Evolutionary conservation across 1,140 invertebrate genomes (phyloP).

Genomic region (Dufourea novaeangliae): DNA sequence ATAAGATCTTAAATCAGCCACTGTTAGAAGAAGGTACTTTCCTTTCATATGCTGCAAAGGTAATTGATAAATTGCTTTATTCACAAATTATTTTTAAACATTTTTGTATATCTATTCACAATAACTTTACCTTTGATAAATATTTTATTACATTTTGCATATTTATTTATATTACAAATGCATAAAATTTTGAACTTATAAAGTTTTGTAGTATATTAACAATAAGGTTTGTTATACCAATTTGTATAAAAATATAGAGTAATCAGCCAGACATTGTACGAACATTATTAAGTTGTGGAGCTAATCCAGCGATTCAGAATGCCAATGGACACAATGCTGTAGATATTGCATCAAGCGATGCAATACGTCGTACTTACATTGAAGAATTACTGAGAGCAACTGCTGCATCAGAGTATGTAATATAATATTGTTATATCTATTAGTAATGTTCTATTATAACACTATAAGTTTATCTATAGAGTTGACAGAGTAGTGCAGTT

Average conservation of each 20-base stretch:
- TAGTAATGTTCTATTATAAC: slow-evolving; percentile 56
- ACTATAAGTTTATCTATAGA: slow-evolving; percentile 66
- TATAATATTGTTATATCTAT: slow-evolving; percentile 22
- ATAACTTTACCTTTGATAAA: not conserved
- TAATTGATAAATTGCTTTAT: slow-evolving; percentile 69
- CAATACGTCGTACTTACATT: slow-evolving; percentile 83
- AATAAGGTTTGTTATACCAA: not conserved
- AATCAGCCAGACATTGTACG: slow-evolving; percentile 84
- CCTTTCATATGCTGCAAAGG: slow-evolving; percentile 84
- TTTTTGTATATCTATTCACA: not conserved
- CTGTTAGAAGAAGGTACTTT: slow-evolving; percentile 84
- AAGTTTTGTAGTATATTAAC: not conserved
- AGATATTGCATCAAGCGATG: slow-evolving; percentile 81
- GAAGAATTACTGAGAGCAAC: slow-evolving; percentile 85
- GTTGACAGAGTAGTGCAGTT: slow-evolving; percentile 80
- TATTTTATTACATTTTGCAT: not conserved
- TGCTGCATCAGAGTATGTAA: slow-evolving; percentile 84
- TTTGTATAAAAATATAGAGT: slow-evolving; percentile 72
- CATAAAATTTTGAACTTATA: not conserved
- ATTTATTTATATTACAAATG: not conserved
- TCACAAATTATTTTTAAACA: too few relatives aligned
- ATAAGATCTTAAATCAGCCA: slow-evolving; percentile 82
- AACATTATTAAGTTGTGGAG: slow-evolving; percentile 83
- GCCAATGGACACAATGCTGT: slow-evolving; percentile 83
- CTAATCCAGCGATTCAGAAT: slow-evolving; percentile 84